A percentile compares a stretch with the other conserved stretches of the same genome.
These are phyloP conservation scores for Cantharis rustica DNA, from an alignment of 2,888 invertebrate genomes.

Conservation along the genomic window DNA sequence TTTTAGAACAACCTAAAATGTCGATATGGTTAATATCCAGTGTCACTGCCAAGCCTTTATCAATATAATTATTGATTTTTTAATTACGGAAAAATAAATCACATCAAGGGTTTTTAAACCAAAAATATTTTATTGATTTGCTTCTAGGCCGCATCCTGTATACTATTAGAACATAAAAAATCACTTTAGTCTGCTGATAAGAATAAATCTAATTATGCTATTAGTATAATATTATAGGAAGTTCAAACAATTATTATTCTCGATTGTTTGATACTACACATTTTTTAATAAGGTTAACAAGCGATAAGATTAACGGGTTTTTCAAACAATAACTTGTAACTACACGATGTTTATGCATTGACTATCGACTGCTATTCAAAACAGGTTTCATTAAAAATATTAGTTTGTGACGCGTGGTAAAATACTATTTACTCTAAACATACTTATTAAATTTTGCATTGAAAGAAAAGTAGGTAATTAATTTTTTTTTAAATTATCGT, in stretches of 20 bases:
- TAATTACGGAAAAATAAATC: too few species aligned
- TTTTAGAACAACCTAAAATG: too few species aligned
- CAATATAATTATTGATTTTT: too few species aligned
- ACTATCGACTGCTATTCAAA: not conserved
- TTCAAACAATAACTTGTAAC: not conserved
- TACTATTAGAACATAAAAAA: not conserved
- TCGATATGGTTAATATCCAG: too few species aligned
- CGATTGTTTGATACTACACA: not conserved
- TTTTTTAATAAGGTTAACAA: not conserved
- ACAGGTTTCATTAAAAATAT: not conserved
- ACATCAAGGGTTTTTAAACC: too few species aligned
- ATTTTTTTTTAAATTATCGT: not conserved
- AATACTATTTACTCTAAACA: not conserved
- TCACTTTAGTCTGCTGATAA: not conserved
- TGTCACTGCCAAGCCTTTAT: too few species aligned
- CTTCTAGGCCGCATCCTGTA: not conserved
- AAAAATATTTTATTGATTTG: too few species aligned
- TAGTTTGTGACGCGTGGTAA: not conserved
- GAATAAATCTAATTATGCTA: not conserved
- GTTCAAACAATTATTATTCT: not conserved
- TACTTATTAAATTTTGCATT: not conserved
- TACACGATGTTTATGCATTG: not conserved
- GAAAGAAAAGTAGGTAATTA: not conserved
- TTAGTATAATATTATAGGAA: not conserved
- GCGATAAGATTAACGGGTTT: not conserved